A percentile compares a stretch with the other conserved stretches of the same genome.
These are phyloP conservation scores for Lagorchestes hirsutus DNA, from an alignment of 2,797 vertebrate species.

Conservation along the genomic window DNA sequence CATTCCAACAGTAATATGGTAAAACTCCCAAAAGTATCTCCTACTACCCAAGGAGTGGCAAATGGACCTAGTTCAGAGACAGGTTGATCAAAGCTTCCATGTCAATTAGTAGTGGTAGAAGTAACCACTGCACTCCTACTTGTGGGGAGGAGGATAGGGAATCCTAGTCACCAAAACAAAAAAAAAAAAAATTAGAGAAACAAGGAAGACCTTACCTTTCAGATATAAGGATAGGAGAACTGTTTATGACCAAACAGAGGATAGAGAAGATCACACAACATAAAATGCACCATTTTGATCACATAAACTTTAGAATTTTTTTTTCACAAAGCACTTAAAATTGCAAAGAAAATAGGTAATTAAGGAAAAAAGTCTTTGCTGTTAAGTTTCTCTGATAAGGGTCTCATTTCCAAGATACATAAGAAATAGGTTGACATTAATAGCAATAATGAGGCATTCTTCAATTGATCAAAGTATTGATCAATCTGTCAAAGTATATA, in stretches of 20 bases:
- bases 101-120: background rate
- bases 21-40: too few relatives aligned
- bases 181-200: background rate
- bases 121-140: background rate
- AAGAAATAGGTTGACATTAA: background rate
- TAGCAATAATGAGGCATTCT: background rate
- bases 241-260: too few relatives aligned
- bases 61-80: too few relatives aligned
- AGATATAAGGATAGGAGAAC: background rate
- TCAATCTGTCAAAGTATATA: background rate
- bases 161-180: background rate
- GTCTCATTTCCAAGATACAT: background rate
- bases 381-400: background rate
- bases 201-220: background rate
- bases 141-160: background rate
- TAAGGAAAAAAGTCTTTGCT: background rate
- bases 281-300: background rate
- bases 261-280: background rate
- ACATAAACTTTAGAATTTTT: background rate
- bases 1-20: too few relatives aligned
- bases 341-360: background rate
- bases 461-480: background rate
- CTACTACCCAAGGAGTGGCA: too few relatives aligned
- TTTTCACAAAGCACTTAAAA: background rate
- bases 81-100: too few relatives aligned